phyloP scores from a whole-genome alignment of 1,140 invertebrate genomes.

The Nebria ingens region DNA sequence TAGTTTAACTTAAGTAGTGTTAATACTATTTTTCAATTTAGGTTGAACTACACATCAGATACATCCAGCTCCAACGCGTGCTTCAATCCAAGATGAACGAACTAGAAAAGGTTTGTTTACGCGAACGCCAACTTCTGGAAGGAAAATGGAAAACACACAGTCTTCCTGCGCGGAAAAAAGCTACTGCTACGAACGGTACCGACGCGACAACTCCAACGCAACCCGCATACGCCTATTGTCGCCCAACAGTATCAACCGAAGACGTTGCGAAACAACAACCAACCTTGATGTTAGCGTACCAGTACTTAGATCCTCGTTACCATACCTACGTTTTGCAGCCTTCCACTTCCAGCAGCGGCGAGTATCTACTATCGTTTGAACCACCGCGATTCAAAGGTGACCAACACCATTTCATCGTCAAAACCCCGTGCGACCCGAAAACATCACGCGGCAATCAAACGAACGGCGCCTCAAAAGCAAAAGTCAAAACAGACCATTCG shows the following conservation, averaged over 20 bases:
- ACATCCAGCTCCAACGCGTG: slow-evolving; percentile 75
- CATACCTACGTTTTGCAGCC: slow-evolving; percentile 52
- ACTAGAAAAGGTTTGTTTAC: slow-evolving; percentile 68
- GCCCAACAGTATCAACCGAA: slow-evolving; percentile 57
- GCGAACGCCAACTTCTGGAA: slow-evolving; percentile 72
- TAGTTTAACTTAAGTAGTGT: slow-evolving; percentile 13
- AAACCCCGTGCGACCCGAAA: slow-evolving; percentile 42
- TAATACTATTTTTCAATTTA: slow-evolving; percentile 18
- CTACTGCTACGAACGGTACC: slow-evolving; percentile 42
- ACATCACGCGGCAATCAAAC: slow-evolving; percentile 35
- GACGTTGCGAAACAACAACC: slow-evolving; percentile 49
- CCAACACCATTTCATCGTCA: slow-evolving; percentile 53
- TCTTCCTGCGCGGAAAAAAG: slow-evolving; percentile 67
- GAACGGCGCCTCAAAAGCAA: slow-evolving; percentile 32
- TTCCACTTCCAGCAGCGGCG: slow-evolving; percentile 44
- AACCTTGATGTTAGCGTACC: slow-evolving; percentile 52
- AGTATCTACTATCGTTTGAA: slow-evolving; percentile 55
- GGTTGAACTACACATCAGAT: slow-evolving; percentile 83
- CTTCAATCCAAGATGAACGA: slow-evolving; percentile 79
- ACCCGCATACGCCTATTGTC: slow-evolving; percentile 41
- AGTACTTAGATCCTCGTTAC: slow-evolving; percentile 56
- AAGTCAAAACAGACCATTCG: slow-evolving; percentile 27
- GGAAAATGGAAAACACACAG: slow-evolving; percentile 82
- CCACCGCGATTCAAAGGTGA: slow-evolving; percentile 40
- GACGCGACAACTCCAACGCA: slow-evolving; percentile 33